A percentile compares a stretch with the other conserved stretches of the same genome.
phyloP scores from a whole-genome alignment of 2,888 invertebrate genomes.

The Hoplodrina blanda region DNA sequence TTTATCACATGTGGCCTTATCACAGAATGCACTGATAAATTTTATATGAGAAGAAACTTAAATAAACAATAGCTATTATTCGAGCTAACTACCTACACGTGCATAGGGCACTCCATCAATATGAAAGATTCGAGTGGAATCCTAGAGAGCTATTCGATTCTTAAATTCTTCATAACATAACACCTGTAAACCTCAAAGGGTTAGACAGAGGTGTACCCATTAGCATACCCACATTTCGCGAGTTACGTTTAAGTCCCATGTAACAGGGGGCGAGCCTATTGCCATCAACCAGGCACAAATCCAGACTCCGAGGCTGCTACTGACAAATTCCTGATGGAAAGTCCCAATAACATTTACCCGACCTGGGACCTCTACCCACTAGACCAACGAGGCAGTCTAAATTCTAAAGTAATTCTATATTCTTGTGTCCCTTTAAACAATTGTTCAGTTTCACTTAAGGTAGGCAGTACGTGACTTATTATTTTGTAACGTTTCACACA shows the following conservation, averaged over 20 bases:
- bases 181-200: too few species aligned
- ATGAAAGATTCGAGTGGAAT: conserved; percentile 41
- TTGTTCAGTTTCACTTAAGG: conserved; percentile 82
- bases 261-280: too few species aligned
- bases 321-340: too few species aligned
- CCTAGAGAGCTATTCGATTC: conserved; percentile 69
- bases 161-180: conserved; percentile 58
- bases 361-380: too few species aligned
- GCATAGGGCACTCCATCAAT: conserved; percentile 31
- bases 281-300: too few species aligned
- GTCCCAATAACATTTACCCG: too few species aligned
- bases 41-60: conserved; percentile 85
- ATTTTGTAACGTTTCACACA: conserved; percentile 82
- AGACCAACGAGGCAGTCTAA: too few species aligned
- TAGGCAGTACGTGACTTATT: conserved; percentile 80
- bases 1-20: conserved; percentile 89
- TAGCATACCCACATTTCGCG: too few species aligned
- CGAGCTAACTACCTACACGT: conserved; percentile 56
- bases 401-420: conserved; percentile 5
- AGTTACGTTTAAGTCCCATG: too few species aligned
- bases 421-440: conserved; percentile 74
- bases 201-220: too few species aligned
- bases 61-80: conserved; percentile 82
- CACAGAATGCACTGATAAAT: conserved; percentile 86
- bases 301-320: too few species aligned